Evolutionary conservation across 2,113 vertebrate species (phyloP).

Genomic region (Istiophorus platypterus): DNA sequence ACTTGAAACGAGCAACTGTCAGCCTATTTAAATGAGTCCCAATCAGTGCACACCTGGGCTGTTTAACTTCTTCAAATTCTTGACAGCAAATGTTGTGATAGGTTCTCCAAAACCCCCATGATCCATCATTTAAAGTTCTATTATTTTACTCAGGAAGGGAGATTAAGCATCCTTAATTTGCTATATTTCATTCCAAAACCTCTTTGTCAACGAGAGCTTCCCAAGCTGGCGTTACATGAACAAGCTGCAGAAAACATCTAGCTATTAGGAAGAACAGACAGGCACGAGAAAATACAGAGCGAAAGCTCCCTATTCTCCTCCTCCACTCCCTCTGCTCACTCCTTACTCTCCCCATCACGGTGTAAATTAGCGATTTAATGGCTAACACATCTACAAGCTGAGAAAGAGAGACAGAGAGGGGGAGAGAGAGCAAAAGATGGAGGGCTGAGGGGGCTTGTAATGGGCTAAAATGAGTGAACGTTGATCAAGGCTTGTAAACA

Average conservation of each 20-base stretch:
- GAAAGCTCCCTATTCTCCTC: conserved; percentile 15
- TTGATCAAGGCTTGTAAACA: conserved; percentile 65
- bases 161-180: conserved; percentile 75
- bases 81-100: conserved; percentile 34
- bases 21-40: conserved; percentile 40
- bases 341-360: conserved; percentile 30
- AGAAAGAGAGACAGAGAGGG: conserved; percentile 35
- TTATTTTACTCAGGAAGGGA: conserved; percentile 63
- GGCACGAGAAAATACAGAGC: conserved; percentile 26
- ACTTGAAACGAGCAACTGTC: conserved; percentile 44
- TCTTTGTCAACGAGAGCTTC: conserved; percentile 50
- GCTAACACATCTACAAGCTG: conserved; percentile 63
- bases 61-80: conserved; percentile 14
- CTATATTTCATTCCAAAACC: conserved; percentile 73
- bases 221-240: conserved; percentile 48
- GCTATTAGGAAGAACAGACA: conserved; percentile 56
- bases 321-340: background rate
- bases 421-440: conserved; percentile 16
- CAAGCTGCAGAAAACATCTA: conserved; percentile 52
- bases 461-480: conserved; percentile 70
- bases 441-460: conserved; percentile 36
- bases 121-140: conserved; percentile 69
- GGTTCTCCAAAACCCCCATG: background rate
- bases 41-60: conserved; percentile 47
- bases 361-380: conserved; percentile 73